A percentile compares a stretch with the other conserved stretches of the same genome.
Conservation (phyloP, 2,113 vertebrate species). For the Rostratula benghalensis region DNA sequence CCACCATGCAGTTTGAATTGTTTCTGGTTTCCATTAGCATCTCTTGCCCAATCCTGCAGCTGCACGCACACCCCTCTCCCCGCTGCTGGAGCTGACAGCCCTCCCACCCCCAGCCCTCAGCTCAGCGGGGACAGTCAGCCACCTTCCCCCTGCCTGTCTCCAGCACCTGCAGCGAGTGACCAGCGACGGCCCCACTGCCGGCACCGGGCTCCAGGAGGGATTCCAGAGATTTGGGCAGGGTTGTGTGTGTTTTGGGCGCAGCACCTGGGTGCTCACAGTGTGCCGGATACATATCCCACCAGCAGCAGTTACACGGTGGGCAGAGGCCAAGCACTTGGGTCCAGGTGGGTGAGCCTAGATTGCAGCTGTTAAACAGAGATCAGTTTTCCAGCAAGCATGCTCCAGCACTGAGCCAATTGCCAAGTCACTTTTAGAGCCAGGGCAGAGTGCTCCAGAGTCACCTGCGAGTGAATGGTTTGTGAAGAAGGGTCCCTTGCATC, state of each 20-base stretch:
- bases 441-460: neutral
- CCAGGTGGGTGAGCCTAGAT: neutral
- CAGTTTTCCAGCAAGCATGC: neutral
- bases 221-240: neutral
- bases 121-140: neutral
- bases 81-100: neutral
- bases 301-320: accelerated
- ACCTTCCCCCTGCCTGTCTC: neutral
- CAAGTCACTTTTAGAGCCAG: neutral
- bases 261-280: accelerated
- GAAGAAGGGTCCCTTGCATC: neutral
- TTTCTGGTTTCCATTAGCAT: constrained; percentile 60
- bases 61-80: neutral
- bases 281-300: neutral
- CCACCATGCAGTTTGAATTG: neutral
- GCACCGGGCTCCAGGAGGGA: accelerated
- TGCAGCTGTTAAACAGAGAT: neutral
- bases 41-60: constrained; percentile 9
- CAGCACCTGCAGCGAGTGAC: neutral
- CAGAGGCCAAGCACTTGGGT: neutral
- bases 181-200: accelerated
- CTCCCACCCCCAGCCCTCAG: neutral
- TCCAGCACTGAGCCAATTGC: neutral
- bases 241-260: accelerated
- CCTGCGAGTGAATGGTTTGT: neutral